These are phyloP conservation scores for Anhinga anhinga DNA, from an alignment of 2,113 vertebrate genomes.

Conservation along the genomic window DNA sequence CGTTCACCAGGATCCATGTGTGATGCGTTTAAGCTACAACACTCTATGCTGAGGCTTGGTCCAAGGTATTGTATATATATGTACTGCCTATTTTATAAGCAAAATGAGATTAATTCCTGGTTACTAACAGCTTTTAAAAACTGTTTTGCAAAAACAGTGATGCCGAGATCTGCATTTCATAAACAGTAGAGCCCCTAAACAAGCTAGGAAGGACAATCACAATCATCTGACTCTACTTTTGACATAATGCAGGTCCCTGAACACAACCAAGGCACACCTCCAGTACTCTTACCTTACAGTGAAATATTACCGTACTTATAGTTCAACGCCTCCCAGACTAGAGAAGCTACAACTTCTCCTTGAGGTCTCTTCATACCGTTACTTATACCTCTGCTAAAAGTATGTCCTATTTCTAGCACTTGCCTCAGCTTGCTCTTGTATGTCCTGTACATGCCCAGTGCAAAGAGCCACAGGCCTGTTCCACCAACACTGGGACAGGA, in stretches of 20 bases:
- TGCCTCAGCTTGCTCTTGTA: not conserved
- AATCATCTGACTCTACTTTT: not conserved
- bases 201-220: not conserved
- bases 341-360: not conserved
- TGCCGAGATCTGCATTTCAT: not conserved
- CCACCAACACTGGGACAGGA: not conserved
- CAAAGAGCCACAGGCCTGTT: not conserved
- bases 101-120: not conserved
- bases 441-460: not conserved
- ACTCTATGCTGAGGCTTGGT: not conserved
- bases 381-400: not conserved
- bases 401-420: not conserved
- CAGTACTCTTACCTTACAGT: rapidly evolving
- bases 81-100: not conserved
- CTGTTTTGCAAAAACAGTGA: not conserved
- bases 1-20: not conserved
- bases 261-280: not conserved
- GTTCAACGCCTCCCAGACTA: not conserved
- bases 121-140: not conserved
- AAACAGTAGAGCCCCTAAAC: not conserved
- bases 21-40: not conserved
- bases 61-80: not conserved
- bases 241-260: not conserved
- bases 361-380: not conserved
- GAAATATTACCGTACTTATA: not conserved